Evolutionary conservation across 2,113 vertebrate genomes (phyloP).

Genomic region (Cygnus buccinator): DNA sequence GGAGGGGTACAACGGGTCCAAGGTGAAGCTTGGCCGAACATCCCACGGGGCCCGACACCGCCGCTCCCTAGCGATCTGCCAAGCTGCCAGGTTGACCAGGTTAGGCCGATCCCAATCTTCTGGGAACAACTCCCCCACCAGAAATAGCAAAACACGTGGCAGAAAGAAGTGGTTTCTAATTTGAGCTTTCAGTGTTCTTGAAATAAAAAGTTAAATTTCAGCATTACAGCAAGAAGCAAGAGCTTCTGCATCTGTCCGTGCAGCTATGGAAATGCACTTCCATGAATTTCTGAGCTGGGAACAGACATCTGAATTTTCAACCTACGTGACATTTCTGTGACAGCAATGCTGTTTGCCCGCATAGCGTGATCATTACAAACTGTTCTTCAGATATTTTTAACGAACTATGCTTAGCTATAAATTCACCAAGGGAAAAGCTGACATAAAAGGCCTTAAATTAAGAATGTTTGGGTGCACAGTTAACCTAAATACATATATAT

Average conservation of each 20-base stretch:
- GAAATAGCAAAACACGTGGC: background rate
- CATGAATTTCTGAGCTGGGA: background rate
- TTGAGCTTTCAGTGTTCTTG: background rate
- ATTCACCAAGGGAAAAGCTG: background rate
- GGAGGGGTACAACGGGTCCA: too few relatives aligned
- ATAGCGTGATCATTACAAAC: background rate
- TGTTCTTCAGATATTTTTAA: slow-evolving; percentile 52
- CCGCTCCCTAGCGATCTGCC: background rate
- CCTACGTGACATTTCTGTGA: background rate
- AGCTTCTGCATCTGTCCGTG: background rate
- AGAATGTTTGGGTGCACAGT: background rate
- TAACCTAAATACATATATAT: background rate
- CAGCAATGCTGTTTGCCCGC: background rate
- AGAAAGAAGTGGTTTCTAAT: background rate
- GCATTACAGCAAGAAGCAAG: background rate
- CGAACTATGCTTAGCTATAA: background rate
- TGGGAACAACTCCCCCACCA: background rate
- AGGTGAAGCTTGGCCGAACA: too few relatives aligned
- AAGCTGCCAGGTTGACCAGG: rapidly evolving
- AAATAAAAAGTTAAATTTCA: background rate
- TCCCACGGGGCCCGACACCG: rapidly evolving
- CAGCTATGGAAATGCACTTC: background rate
- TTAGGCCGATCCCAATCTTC: background rate
- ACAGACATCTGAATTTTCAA: background rate
- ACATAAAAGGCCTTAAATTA: background rate